These are phyloP conservation scores for Megaceryle alcyon DNA, from an alignment of 2,797 vertebrate genomes.

Conservation along the genomic window DNA sequence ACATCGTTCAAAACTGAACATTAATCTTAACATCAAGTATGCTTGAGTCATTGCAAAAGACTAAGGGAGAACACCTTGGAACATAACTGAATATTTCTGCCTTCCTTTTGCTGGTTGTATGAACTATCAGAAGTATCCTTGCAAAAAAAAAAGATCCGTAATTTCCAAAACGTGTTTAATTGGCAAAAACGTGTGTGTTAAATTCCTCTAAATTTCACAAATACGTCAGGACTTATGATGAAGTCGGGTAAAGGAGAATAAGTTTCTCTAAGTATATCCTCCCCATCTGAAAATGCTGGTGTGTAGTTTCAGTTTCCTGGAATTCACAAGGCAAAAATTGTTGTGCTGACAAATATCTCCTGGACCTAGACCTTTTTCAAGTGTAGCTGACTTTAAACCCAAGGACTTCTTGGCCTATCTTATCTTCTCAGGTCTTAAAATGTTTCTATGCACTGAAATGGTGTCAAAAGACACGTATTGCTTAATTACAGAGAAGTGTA, in stretches of 20 bases:
- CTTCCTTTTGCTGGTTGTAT: background rate
- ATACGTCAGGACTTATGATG: background rate
- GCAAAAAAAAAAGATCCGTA: background rate
- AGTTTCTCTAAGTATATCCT: background rate
- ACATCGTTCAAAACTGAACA: background rate
- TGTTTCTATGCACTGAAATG: background rate
- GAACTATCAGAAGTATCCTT: background rate
- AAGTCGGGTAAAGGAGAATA: background rate
- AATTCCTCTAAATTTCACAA: background rate
- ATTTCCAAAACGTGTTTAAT: background rate
- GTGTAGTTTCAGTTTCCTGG: constrained; percentile 12
- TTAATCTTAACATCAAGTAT: background rate
- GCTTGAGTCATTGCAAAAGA: background rate
- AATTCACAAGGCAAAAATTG: constrained; percentile 10
- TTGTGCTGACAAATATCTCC: background rate
- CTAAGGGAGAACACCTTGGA: background rate
- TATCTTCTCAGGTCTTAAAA: constrained; percentile 38
- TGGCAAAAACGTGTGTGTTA: background rate
- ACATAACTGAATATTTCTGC: background rate
- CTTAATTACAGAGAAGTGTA: constrained; percentile 35
- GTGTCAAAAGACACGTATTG: constrained; percentile 42
- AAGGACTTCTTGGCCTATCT: constrained; percentile 15
- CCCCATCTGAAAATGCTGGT: background rate
- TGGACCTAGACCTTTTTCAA: background rate
- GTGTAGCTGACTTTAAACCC: background rate